Conservation (phyloP, 2,113 vertebrate species). For the Pterocles burchelli region DNA sequence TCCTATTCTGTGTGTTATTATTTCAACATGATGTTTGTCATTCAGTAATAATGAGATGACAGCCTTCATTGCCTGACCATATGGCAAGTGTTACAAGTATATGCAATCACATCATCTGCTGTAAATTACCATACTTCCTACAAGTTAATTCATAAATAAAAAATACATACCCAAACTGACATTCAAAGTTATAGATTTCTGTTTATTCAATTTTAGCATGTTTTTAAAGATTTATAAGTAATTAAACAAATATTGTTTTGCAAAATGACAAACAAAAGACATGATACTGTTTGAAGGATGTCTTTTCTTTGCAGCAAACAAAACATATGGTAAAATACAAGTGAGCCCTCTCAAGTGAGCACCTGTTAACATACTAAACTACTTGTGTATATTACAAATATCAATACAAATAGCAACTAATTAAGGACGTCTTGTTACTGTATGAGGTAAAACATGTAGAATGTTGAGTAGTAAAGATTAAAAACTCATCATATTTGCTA, state of each 20-base stretch:
- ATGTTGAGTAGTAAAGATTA: background rate
- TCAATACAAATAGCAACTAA: slow-evolving; percentile 47
- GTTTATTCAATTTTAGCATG: slow-evolving; percentile 39
- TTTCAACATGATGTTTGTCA: slow-evolving; percentile 82
- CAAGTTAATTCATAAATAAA: slow-evolving; percentile 74
- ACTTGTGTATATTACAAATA: slow-evolving; percentile 43
- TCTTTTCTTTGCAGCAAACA: slow-evolving; percentile 22
- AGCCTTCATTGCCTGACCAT: slow-evolving; percentile 81
- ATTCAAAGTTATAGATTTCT: slow-evolving; percentile 35
- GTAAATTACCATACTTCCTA: slow-evolving; percentile 76
- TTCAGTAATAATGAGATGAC: slow-evolving; percentile 83
- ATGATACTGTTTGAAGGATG: slow-evolving; percentile 34
- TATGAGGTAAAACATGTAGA: background rate
- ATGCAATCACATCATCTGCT: slow-evolving; percentile 78
- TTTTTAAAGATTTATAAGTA: slow-evolving; percentile 48
- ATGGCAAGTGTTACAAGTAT: slow-evolving; percentile 77
- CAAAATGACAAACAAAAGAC: slow-evolving; percentile 34
- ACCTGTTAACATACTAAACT: slow-evolving; percentile 60
- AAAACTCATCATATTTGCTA: background rate
- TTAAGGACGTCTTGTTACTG: slow-evolving; percentile 16
- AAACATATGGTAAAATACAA: slow-evolving; percentile 65
- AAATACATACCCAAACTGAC: slow-evolving; percentile 43
- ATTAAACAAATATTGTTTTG: slow-evolving; percentile 29
- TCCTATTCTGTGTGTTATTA: slow-evolving; percentile 73
- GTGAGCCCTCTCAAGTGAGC: slow-evolving; percentile 50